Evolutionary conservation across 2,113 vertebrate genomes (phyloP).

Genomic region (Odontesthes bonariensis): DNA sequence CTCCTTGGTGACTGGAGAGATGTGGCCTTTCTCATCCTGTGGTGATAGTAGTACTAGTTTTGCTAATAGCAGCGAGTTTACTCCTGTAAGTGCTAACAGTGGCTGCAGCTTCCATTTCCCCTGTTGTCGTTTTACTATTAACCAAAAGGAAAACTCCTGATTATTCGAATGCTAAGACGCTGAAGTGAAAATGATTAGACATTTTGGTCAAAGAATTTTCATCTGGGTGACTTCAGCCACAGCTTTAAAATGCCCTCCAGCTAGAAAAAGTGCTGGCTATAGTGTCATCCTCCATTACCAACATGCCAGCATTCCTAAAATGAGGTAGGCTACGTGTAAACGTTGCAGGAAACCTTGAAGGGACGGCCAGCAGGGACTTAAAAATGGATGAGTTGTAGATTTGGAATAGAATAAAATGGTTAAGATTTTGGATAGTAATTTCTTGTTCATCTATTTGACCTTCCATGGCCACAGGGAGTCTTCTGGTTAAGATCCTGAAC

Average conservation of each 20-base stretch:
- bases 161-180: slow-evolving; percentile 5
- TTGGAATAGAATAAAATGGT: slow-evolving; percentile 23
- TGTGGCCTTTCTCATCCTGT: not conserved
- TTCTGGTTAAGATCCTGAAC: slow-evolving; percentile 11
- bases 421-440: slow-evolving; percentile 17
- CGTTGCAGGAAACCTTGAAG: slow-evolving; percentile 64
- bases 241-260: slow-evolving; percentile 65
- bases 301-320: slow-evolving; percentile 59
- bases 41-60: not conserved
- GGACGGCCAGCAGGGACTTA: slow-evolving; percentile 50
- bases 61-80: slow-evolving; percentile 29
- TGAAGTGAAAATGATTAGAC: slow-evolving; percentile 52
- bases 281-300: slow-evolving; percentile 78
- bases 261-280: slow-evolving; percentile 64
- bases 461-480: slow-evolving; percentile 2
- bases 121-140: not conserved
- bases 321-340: slow-evolving; percentile 69
- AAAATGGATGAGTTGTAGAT: slow-evolving; percentile 35
- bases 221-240: slow-evolving; percentile 48
- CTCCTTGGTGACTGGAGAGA: no score
- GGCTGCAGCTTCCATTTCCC: slow-evolving; percentile 19
- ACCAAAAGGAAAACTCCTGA: not conserved
- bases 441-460: slow-evolving; percentile 15
- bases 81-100: slow-evolving; percentile 23
- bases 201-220: slow-evolving; percentile 43